phyloP scores from a whole-genome alignment of 2,888 invertebrate genomes.

The Acanthoscelides obtectus region DNA sequence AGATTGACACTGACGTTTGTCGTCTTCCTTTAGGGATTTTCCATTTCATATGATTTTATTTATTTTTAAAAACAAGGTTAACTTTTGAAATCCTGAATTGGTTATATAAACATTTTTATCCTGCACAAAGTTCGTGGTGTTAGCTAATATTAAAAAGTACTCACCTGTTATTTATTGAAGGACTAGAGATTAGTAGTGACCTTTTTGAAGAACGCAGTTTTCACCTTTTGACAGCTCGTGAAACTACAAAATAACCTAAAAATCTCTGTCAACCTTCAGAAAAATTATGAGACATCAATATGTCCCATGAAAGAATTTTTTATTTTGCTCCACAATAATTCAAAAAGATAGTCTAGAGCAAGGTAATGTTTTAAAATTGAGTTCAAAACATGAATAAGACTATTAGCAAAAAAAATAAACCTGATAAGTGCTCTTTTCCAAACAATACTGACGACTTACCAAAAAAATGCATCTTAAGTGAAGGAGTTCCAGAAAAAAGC shows the following conservation, averaged over 20 bases:
- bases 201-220: slow-evolving; percentile 10
- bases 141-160: background rate
- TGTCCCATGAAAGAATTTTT: slow-evolving; percentile 16
- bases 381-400: slow-evolving; percentile 30
- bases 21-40: background rate
- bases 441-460: slow-evolving; percentile 21
- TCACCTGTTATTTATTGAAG: background rate
- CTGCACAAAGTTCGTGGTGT: background rate
- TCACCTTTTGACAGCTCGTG: slow-evolving; percentile 16
- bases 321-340: slow-evolving; percentile 14
- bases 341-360: slow-evolving; percentile 16
- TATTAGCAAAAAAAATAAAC: slow-evolving; percentile 25
- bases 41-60: background rate
- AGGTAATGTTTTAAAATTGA: slow-evolving; percentile 8
- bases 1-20: background rate
- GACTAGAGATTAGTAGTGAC: background rate
- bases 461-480: slow-evolving; percentile 24
- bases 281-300: slow-evolving; percentile 19
- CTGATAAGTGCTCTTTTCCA: slow-evolving; percentile 32
- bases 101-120: slow-evolving; percentile 2
- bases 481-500: slow-evolving; percentile 15
- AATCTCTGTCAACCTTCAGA: slow-evolving; percentile 21
- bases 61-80: background rate
- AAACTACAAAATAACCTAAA: slow-evolving; percentile 19
- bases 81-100: background rate